These are phyloP conservation scores for Ptiloglossa arizonensis DNA, from an alignment of 1,140 invertebrate genomes.

Conservation along the genomic window DNA sequence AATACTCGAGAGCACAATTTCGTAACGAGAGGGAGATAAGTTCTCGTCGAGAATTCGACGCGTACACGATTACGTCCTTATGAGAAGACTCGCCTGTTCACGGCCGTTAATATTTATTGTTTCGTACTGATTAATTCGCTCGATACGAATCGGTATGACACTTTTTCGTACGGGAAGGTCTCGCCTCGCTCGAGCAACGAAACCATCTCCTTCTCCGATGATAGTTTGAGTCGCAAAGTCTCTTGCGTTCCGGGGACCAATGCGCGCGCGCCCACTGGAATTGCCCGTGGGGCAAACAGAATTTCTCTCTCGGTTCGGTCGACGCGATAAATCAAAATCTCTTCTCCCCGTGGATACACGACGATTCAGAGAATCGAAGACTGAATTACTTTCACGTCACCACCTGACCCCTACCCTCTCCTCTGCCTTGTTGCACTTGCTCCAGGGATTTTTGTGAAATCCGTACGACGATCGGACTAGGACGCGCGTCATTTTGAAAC, in stretches of 20 bases:
- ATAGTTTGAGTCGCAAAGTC: neutral
- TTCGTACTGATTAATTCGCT: neutral
- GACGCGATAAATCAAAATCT: conserved; percentile 16
- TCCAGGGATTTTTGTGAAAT: conserved; percentile 1
- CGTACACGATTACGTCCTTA: conserved; percentile 9
- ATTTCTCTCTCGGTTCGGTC: neutral
- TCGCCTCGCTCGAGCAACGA: conserved; percentile 29
- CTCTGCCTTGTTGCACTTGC: neutral
- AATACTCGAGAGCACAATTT: neutral
- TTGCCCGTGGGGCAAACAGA: neutral
- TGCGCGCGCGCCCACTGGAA: neutral
- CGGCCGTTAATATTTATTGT: neutral
- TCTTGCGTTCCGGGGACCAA: conserved; percentile 42
- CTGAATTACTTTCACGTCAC: conserved; percentile 40
- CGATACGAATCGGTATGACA: neutral
- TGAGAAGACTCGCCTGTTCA: neutral
- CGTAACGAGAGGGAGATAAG: neutral
- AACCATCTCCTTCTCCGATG: neutral
- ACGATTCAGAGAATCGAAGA: conserved; percentile 48
- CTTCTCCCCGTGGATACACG: neutral
- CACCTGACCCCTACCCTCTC: too few species aligned
- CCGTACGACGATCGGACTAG: neutral
- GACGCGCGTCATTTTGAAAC: neutral
- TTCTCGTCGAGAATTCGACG: neutral
- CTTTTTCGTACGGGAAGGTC: neutral